Base-by-base conservation (phyloP, 2,797 vertebrate species). In the Neoniphon sammara region DNA sequence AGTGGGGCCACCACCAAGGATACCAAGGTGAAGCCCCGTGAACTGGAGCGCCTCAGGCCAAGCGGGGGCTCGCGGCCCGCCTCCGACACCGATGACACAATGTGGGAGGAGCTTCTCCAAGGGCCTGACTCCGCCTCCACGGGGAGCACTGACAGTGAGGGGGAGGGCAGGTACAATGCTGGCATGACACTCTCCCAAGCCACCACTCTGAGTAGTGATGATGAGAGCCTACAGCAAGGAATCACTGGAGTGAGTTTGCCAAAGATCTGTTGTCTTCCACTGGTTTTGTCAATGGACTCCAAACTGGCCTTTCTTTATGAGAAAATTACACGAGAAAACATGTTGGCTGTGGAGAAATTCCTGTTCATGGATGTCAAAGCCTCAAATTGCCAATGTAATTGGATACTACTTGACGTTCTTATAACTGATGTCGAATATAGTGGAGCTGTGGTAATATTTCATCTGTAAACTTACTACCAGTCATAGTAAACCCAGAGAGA, bases 51-150 rank as follows among this genome's bases (percentile, higher is more conserved):
- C 23, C 94, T 94, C 46, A 92, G 93, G 31, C 95, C 95, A 11
- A 95, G 91, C 0, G 94, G 93, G 53, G 94, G 94, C 66, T 95
- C 95, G 0, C 96, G 93, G 42, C 96, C 95, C 0, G 96, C 95
- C 79, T 99, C 98, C 0, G 98, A 99, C 91, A 98, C 98, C 0
- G 98, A 99, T 12, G 98, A 99, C 80, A 95, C 96, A 75, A 78
- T 99, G 65, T 97, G 98, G 97, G 98, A 99, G 7, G 98, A 99
- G 73, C 94, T 99, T 75, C 94, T 99, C 1, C 96, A 98, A 1
- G 96, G 94, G 4, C 95, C 98, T 0, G 96, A 98, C 92, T 96
- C 96, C 7, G 94, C 91, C 71, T 97, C 96, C 0, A 95, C 96
- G 0, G 95, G 88, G 66, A 97, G 94, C 90, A 98, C 94, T 0